Evolutionary conservation across 2,888 invertebrate genomes (phyloP).

Genomic region (Drosophila sordidula): DNA sequence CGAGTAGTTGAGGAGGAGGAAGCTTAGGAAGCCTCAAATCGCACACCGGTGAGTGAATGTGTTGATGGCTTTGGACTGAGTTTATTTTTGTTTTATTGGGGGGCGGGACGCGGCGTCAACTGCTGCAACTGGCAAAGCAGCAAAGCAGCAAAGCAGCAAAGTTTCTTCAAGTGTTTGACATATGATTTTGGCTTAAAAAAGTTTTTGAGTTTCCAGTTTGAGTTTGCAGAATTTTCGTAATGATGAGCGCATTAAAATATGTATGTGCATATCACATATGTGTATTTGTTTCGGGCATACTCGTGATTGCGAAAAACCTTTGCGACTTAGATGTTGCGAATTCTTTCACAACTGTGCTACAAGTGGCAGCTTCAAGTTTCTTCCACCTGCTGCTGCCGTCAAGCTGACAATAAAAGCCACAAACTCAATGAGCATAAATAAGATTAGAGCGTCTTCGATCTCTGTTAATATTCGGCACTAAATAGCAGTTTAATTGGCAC

Average conservation of each 20-base stretch:
- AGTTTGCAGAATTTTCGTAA: conserved; percentile 76
- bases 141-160: conserved; percentile 5
- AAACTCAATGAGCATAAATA: conserved; percentile 72
- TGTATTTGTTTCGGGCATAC: conserved; percentile 9
- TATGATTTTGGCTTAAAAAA: conserved; percentile 70
- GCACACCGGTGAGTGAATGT: conserved; percentile 62
- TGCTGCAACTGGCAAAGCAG: conserved; percentile 6
- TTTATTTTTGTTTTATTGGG: conserved; percentile 38
- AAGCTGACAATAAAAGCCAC: conserved; percentile 52
- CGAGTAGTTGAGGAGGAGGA: conserved; percentile 40
- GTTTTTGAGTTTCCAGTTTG: conserved; percentile 62
- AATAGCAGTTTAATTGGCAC: conserved; percentile 76
- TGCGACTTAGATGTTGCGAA: conserved; percentile 33
- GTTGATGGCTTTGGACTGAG: conserved; percentile 61
- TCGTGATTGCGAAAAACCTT: conserved; percentile 49
- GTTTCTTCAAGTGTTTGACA: conserved; percentile 68
- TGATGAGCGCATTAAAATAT: conserved; percentile 70
- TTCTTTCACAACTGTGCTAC: conserved; percentile 59
- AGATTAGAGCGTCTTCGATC: conserved; percentile 67
- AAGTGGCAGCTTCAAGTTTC: conserved; percentile 48
- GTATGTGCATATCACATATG: conserved; percentile 13
- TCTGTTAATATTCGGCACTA: conserved; percentile 65
- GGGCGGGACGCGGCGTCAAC: conserved; percentile 27
- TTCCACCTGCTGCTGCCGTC: conserved; percentile 39
- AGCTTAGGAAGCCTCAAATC: conserved; percentile 51